These are phyloP conservation scores for Urocynchramus pylzowi DNA, from an alignment of 2,113 vertebrate species.

Conservation along the genomic window DNA sequence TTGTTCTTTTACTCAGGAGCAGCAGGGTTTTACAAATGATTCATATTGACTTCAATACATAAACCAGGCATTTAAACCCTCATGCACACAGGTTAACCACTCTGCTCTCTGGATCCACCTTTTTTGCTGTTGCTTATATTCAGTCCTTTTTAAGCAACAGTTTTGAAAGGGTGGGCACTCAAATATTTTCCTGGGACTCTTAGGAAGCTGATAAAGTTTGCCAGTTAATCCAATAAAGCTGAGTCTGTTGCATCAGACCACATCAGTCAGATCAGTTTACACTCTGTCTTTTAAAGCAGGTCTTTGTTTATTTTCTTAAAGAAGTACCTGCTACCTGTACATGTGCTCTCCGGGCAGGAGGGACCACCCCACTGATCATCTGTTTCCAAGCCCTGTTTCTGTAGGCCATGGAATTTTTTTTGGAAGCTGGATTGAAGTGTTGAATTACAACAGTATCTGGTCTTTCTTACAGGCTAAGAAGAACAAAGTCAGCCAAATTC, in stretches of 20 bases:
- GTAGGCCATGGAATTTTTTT: background rate
- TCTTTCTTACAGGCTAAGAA: background rate
- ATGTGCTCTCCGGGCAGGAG: background rate
- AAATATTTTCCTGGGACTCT: background rate
- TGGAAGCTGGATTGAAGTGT: background rate
- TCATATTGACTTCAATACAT: background rate
- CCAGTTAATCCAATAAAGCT: conserved; percentile 37
- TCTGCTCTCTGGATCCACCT: background rate
- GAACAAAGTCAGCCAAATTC: background rate
- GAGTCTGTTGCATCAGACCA: conserved; percentile 16
- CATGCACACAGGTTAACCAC: background rate
- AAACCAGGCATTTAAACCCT: background rate
- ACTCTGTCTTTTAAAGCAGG: background rate
- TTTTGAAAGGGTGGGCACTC: background rate
- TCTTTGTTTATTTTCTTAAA: conserved; percentile 51
- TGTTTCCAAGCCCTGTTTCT: background rate
- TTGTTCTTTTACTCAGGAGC: background rate
- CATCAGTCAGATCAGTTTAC: conserved; percentile 55
- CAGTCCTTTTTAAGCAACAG: background rate
- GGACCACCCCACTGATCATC: background rate
- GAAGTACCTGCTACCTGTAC: conserved; percentile 44
- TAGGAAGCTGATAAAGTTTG: conserved; percentile 41
- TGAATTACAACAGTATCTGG: background rate
- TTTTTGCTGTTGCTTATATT: background rate
- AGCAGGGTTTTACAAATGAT: background rate